Base-by-base conservation (phyloP, 2,113 vertebrate genomes). In the Dolichotis patagonum region DNA sequence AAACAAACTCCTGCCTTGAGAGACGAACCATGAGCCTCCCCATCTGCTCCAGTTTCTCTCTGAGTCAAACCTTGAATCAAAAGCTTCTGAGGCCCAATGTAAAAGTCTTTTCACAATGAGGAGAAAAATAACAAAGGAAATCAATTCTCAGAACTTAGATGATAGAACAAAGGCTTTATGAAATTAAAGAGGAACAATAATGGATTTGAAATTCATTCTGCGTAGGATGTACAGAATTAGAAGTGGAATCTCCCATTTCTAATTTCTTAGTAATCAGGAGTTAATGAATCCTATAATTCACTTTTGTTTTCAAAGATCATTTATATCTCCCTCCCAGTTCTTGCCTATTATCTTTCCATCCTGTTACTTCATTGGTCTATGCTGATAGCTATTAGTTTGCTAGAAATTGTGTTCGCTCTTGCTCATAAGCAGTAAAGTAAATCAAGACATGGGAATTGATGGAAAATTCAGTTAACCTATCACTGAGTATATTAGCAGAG, bases 261-360 rank as follows among this genome's bases (percentile, higher is more conserved):
- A 94, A 97, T 85, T 90, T 93, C 65, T 62, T 80, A 69, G 87
- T 94, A 92, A 97, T 96, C 91, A 80, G 75, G 56, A 98, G 65
- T 91, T 97, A 96, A 96, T 96, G 94, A 96, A 91, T 90, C 77
- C 71, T 84, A 85, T 93, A 97, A 96, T 93, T 96, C 95, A 92
- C 90, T 88, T 97, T 63, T 92, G 87, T 88, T 96, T 97, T 88
- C 77, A 80, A 90, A 88, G 77, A 95, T 84, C 77, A 85, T 94
- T 92, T 96, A 0, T 96, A n/a, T 67, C 85, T 86, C 82, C 89
- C 82, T 97, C 97, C 95, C 92, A 96, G 88, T n/a, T 88, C 71
- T 87, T 94, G 90, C 89, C 85, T 87, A 95, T 96, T 97, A 96
- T 93, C 75, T 95, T 92, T 90, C 65, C 78, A 62, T 71, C 32